These are phyloP conservation scores for Sciurus carolinensis DNA, from an alignment of 2,797 vertebrate species.

Conservation along the genomic window DNA sequence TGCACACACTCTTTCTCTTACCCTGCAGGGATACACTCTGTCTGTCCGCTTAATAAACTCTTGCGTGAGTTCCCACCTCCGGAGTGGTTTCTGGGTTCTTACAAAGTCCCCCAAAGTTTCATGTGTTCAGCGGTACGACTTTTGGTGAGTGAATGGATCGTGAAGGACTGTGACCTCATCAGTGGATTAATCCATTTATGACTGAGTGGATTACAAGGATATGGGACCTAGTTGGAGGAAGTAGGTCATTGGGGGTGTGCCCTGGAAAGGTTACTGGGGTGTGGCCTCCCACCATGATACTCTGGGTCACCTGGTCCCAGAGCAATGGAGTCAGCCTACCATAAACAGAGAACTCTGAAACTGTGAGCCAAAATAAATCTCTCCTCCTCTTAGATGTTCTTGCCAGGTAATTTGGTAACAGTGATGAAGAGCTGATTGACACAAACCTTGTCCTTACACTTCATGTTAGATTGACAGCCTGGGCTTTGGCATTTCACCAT, in stretches of 20 bases:
- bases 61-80: no score
- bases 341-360: neutral
- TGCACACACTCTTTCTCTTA: no score
- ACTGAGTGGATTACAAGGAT: neutral
- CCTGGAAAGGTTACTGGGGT: neutral
- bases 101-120: no score
- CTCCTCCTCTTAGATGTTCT: neutral
- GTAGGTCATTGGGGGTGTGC: neutral
- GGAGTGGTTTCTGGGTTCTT: no score
- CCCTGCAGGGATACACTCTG: no score
- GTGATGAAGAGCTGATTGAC: neutral
- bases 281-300: no score
- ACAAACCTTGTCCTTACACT: neutral
- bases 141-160: neutral
- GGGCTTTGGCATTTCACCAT: slow-evolving; percentile 40
- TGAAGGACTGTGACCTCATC: neutral
- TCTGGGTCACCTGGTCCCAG: no score
- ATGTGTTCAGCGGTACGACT: neutral
- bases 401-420: neutral
- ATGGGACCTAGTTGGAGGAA: neutral
- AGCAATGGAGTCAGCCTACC: no score
- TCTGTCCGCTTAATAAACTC: no score
- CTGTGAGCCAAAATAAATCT: neutral
- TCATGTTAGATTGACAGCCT: neutral
- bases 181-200: neutral